These are phyloP conservation scores for Nannospalax galili DNA, from an alignment of 2,113 vertebrate genomes.

Conservation along the genomic window DNA sequence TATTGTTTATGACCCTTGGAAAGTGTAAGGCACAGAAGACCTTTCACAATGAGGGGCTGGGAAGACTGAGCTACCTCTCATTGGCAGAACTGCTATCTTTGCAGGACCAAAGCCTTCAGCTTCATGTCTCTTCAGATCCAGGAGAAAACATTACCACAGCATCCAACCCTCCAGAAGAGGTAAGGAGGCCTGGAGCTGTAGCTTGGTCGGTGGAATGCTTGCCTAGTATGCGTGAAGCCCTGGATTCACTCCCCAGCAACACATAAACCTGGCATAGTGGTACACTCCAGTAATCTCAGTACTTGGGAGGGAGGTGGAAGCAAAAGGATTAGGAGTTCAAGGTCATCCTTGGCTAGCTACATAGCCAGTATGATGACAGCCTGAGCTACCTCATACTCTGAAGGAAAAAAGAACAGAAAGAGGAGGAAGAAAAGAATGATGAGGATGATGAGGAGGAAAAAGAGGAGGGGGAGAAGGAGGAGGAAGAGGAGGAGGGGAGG, in stretches of 20 bases:
- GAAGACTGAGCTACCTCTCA: not conserved
- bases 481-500: too few relatives aligned
- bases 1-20: not conserved
- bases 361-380: not conserved
- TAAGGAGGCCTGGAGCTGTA: not conserved
- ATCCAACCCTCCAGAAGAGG: constrained; percentile 64
- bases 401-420: too few relatives aligned
- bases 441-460: not conserved
- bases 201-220: not conserved
- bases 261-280: not conserved
- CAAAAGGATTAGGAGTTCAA: not conserved
- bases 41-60: not conserved
- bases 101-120: constrained; percentile 38
- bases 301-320: too few relatives aligned
- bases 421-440: too few relatives aligned
- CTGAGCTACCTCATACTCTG: too few relatives aligned
- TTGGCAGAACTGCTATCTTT: constrained; percentile 44
- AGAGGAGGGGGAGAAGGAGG: too few relatives aligned
- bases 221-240: not conserved
- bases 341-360: not conserved
- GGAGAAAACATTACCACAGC: not conserved
- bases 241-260: not conserved
- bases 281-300: not conserved
- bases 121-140: not conserved
- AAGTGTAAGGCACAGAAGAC: not conserved